Conservation (phyloP, 2,888 invertebrate species). For the Ophion slaviceki region DNA sequence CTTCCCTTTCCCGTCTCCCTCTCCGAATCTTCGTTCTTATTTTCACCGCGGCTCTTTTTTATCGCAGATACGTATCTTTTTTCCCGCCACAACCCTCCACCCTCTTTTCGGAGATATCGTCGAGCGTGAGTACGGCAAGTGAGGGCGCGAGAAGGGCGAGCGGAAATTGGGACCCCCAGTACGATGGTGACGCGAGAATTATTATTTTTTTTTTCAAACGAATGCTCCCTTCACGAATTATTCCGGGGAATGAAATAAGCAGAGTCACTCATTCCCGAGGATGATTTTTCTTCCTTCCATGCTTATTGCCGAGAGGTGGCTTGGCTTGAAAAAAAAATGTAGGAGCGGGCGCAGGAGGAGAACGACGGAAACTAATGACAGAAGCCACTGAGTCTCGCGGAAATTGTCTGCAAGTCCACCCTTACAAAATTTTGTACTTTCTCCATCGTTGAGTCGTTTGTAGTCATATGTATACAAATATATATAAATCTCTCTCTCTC, state of each 20-base stretch:
- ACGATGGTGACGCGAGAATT: conserved; percentile 44
- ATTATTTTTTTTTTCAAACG: conserved; percentile 1
- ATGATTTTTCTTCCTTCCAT: conserved; percentile 71
- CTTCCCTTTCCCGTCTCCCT: background rate
- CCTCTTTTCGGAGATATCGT: conserved; percentile 2
- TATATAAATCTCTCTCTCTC: conserved; percentile 59
- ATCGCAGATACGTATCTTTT: conserved; percentile 38
- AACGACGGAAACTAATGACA: conserved; percentile 47
- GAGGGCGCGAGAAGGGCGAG: conserved; percentile 25
- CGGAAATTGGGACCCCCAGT: conserved; percentile 53
- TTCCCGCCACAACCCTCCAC: conserved; percentile 12
- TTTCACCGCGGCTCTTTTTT: conserved; percentile 28
- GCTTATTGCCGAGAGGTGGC: conserved; percentile 22
- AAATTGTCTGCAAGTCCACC: conserved; percentile 79
- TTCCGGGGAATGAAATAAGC: conserved; percentile 74
- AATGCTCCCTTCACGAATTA: conserved; percentile 51
- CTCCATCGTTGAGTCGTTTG: conserved; percentile 39
- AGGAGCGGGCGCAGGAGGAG: background rate
- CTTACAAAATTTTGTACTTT: conserved; percentile 77
- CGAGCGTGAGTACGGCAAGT: conserved; percentile 3
- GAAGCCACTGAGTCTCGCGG: conserved; percentile 79
- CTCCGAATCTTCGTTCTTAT: conserved; percentile 26
- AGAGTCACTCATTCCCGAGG: conserved; percentile 77
- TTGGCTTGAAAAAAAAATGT: conserved; percentile 1
- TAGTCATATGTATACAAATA: conserved; percentile 46